Conservation (phyloP, 1,140 invertebrate species). For the Panonychus citri region DNA sequence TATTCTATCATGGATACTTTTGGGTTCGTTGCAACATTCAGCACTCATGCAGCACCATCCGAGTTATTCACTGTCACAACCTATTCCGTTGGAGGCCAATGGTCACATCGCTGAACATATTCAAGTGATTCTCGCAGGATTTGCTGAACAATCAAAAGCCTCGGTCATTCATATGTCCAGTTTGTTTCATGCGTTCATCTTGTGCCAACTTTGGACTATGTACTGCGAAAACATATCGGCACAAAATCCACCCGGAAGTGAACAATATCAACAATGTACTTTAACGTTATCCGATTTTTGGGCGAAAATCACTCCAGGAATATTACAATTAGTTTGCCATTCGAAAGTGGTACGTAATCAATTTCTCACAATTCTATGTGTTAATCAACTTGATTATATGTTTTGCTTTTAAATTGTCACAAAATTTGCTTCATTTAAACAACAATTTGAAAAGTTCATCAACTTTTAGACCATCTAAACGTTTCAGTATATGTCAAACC, state of each 20-base stretch:
- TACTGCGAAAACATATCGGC: constrained; percentile 72
- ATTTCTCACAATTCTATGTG: too few relatives aligned
- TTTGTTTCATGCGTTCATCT: constrained; percentile 39
- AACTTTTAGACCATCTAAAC: too few relatives aligned
- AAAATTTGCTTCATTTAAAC: too few relatives aligned
- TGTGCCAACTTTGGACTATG: constrained; percentile 77
- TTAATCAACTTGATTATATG: too few relatives aligned
- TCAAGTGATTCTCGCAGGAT: constrained; percentile 72
- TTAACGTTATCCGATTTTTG: constrained; percentile 75
- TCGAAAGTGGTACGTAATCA: constrained; percentile 62
- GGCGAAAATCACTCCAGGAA: constrained; percentile 84
- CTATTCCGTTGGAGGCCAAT: constrained; percentile 81
- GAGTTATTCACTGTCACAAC: constrained; percentile 30
- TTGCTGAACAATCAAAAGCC: constrained; percentile 80
- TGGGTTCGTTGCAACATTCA: constrained; percentile 73
- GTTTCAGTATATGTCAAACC: too few relatives aligned
- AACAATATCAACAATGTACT: constrained; percentile 22
- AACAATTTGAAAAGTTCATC: too few relatives aligned
- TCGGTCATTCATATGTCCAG: constrained; percentile 75
- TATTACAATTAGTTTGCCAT: constrained; percentile 73
- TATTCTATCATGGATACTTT: constrained; percentile 75
- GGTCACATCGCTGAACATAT: constrained; percentile 91
- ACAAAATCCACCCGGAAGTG: constrained; percentile 31
- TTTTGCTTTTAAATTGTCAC: too few relatives aligned
- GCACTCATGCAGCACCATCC: constrained; percentile 29